A percentile compares a stretch with the other conserved stretches of the same genome.
phyloP scores from a whole-genome alignment of 1,140 invertebrate species.

The Gryllus bimaculatus region DNA sequence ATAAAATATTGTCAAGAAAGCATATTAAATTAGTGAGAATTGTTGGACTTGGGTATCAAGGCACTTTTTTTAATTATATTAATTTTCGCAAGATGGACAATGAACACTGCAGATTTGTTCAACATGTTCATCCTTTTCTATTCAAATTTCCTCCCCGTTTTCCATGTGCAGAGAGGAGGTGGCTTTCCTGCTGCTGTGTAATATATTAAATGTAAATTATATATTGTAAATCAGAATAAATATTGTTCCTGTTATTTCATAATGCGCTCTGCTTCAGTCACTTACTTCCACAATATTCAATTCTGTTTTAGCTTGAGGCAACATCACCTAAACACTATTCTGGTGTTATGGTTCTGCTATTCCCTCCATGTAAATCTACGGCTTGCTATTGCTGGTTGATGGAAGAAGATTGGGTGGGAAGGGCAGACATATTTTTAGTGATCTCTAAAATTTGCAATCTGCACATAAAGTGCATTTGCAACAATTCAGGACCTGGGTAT shows the following conservation, averaged over 20 bases:
- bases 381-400: not conserved
- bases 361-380: not conserved
- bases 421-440: not conserved
- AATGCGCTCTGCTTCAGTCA: constrained; percentile 3
- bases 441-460: no score
- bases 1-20: not conserved
- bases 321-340: not conserved
- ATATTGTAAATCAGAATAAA: not conserved
- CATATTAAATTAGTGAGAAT: not conserved
- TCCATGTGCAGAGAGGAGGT: constrained; percentile 8
- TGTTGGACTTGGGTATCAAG: not conserved
- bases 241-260: not conserved
- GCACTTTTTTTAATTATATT: not conserved
- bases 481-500: no score
- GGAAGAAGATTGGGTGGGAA: not conserved
- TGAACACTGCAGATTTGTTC: not conserved
- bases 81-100: not conserved
- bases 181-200: not conserved
- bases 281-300: constrained; percentile 10
- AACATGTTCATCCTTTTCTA: not conserved
- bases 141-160: constrained; percentile 3
- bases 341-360: constrained; percentile 1
- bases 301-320: constrained; percentile 15
- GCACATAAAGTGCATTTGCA: no score
- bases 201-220: not conserved